phyloP scores from a whole-genome alignment of 2,797 vertebrate species.

The Neosalanx taihuensis region DNA sequence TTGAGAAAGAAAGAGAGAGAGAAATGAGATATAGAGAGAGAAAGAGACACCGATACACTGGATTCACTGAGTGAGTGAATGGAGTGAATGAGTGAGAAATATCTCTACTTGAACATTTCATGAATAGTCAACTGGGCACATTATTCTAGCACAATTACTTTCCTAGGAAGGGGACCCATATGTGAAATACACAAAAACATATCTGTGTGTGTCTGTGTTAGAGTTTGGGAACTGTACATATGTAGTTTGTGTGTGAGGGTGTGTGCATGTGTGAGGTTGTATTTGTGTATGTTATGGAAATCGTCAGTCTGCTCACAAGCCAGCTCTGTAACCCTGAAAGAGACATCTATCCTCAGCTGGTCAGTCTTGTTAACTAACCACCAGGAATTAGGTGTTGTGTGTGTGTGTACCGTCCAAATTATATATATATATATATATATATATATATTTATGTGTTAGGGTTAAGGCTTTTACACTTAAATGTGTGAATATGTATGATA shows the following conservation, averaged over 20 bases:
- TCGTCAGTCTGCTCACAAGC: slow-evolving; percentile 43
- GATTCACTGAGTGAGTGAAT: neutral
- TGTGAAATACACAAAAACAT: slow-evolving; percentile 5
- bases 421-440: neutral
- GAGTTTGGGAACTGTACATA: slow-evolving; percentile 11
- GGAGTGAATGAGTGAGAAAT: slow-evolving; percentile 50
- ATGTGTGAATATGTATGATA: neutral
- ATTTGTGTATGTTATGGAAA: slow-evolving; percentile 51
- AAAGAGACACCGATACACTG: slow-evolving; percentile 31
- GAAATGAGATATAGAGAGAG: neutral
- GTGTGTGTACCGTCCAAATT: neutral
- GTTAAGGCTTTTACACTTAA: too few relatives aligned
- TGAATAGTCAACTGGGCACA: slow-evolving; percentile 59
- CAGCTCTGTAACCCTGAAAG: slow-evolving; percentile 59
- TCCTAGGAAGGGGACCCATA: slow-evolving; percentile 43
- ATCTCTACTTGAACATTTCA: slow-evolving; percentile 54
- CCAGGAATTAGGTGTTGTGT: slow-evolving; percentile 19
- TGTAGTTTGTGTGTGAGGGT: slow-evolving; percentile 28
- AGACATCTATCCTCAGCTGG: slow-evolving; percentile 56
- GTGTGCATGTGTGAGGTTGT: slow-evolving; percentile 17
- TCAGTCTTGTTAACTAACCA: slow-evolving; percentile 42
- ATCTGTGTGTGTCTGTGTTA: slow-evolving; percentile 8
- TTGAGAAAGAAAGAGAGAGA: too few relatives aligned
- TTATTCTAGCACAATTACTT: slow-evolving; percentile 60
- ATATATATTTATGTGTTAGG: neutral